phyloP scores from a whole-genome alignment of 2,113 vertebrate species.

The Craseonycteris thonglongyai region DNA sequence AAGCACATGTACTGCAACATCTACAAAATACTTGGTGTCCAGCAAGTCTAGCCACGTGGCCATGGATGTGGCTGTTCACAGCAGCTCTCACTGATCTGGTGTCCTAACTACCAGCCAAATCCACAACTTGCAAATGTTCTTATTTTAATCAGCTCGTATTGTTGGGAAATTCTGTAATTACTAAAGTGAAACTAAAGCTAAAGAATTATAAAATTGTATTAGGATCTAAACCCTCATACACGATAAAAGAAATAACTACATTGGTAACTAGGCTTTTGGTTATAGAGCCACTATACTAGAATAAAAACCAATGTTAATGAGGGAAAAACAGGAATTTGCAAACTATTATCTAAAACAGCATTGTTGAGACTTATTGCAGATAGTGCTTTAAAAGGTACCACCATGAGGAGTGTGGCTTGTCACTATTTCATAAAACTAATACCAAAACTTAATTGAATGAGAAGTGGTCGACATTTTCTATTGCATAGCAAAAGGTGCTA shows the following conservation, averaged over 20 bases:
- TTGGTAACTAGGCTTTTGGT: background rate
- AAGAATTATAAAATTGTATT: background rate
- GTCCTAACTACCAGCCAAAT: background rate
- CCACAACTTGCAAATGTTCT: background rate
- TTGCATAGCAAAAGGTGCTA: background rate
- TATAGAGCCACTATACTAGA: background rate
- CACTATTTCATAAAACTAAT: background rate
- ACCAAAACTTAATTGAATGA: background rate
- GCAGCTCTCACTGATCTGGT: background rate
- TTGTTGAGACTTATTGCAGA: background rate
- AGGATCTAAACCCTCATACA: background rate
- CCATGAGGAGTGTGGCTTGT: background rate
- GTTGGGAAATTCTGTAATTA: background rate
- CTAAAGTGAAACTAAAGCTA: background rate
- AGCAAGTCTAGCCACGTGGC: background rate
- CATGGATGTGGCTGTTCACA: background rate
- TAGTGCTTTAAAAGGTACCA: background rate
- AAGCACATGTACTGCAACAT: background rate
- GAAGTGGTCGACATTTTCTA: background rate
- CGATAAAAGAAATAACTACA: background rate
- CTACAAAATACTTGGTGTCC: background rate
- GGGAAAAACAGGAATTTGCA: background rate
- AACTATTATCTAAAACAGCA: background rate
- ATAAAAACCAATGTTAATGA: background rate
- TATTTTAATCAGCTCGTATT: background rate